phyloP scores from a whole-genome alignment of 2,113 vertebrate species.

The Hyperoodon ampullatus region DNA sequence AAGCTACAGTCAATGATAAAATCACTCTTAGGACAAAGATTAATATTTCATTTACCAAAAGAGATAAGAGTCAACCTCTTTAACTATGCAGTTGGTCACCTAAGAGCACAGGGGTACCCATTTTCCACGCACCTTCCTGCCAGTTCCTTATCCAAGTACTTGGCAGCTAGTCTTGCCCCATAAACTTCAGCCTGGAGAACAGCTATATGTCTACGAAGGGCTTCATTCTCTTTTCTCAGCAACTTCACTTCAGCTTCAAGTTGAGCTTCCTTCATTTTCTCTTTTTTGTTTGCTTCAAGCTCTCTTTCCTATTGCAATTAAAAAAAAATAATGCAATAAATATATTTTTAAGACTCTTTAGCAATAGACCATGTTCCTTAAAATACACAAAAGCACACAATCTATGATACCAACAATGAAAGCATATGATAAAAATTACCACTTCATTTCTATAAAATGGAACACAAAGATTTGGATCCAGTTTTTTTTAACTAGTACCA shows the following conservation, averaged over 20 bases:
- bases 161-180: conserved; percentile 97
- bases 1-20: not conserved
- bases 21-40: not conserved
- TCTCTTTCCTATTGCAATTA: conserved; percentile 85
- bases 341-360: conserved; percentile 30
- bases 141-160: conserved; percentile 98
- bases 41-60: not conserved
- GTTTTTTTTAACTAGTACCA: not conserved
- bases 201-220: conserved; percentile 97
- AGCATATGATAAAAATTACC: conserved; percentile 16
- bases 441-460: not conserved
- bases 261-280: conserved; percentile 94
- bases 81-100: not conserved
- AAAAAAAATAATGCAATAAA: conserved; percentile 17
- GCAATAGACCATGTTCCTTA: not conserved
- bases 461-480: not conserved
- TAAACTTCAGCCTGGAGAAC: conserved; percentile 99
- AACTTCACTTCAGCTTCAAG: conserved; percentile 94
- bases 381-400: conserved; percentile 40
- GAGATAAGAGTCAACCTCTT: not conserved
- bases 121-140: conserved; percentile 92
- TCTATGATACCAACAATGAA: conserved; percentile 30
- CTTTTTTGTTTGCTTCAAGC: conserved; percentile 95
- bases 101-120: not conserved
- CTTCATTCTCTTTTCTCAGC: conserved; percentile 96